Conservation (phyloP, 2,888 invertebrate species). For the Cetonia aurata region DNA sequence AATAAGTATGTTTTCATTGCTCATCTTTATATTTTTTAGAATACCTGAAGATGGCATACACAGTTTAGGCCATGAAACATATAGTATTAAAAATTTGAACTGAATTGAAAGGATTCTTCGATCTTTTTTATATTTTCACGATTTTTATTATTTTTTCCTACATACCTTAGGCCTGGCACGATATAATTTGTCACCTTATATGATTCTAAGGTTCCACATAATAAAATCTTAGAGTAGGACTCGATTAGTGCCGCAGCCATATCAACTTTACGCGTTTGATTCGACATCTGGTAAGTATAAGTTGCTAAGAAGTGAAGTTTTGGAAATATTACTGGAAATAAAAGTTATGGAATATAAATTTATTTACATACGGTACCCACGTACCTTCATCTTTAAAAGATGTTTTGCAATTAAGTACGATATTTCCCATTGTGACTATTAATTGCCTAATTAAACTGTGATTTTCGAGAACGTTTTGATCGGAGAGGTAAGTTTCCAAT, state of each 20-base stretch:
- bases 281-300: slow-evolving; percentile 69
- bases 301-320: slow-evolving; percentile 72
- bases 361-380: no score
- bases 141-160: no score
- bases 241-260: slow-evolving; percentile 74
- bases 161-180: slow-evolving; percentile 69
- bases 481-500: slow-evolving; percentile 65
- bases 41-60: no score
- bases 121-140: no score
- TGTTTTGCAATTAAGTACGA: slow-evolving; percentile 72
- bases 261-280: slow-evolving; percentile 71
- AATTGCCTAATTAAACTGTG: slow-evolving; percentile 71
- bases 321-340: slow-evolving; percentile 72
- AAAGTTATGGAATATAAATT: slow-evolving; percentile 12
- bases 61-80: no score
- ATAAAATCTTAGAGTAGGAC: slow-evolving; percentile 72
- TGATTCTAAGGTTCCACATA: slow-evolving; percentile 68
- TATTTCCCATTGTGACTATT: slow-evolving; percentile 72
- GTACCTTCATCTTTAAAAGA: slow-evolving; percentile 74
- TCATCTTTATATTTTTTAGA: no score
- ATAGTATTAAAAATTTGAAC: no score
- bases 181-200: slow-evolving; percentile 67
- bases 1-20: no score
- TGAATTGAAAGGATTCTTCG: no score
- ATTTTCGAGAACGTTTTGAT: slow-evolving; percentile 63